Evolutionary conservation across 2,888 invertebrate species (phyloP).

Genomic region (Drosophila anomalipes): DNA sequence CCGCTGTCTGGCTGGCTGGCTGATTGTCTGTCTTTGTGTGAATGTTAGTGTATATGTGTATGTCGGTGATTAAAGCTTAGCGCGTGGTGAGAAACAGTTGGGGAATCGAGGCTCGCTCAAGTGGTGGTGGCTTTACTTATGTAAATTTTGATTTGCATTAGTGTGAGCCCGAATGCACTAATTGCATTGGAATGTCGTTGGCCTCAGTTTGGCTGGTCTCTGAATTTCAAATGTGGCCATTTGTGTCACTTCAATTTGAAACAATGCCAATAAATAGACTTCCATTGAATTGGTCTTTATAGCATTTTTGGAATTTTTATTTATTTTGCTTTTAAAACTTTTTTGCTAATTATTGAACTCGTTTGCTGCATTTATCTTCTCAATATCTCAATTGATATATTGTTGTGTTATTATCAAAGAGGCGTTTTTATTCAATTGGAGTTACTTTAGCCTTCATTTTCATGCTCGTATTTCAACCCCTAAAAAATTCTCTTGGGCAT

Average conservation of each 20-base stretch:
- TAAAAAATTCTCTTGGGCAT: conserved; percentile 43
- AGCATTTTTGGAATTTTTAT: background rate
- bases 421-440: conserved; percentile 49
- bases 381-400: conserved; percentile 1
- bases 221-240: conserved; percentile 53
- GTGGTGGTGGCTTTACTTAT: conserved; percentile 64
- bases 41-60: conserved; percentile 15
- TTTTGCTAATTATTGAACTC: background rate
- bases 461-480: conserved; percentile 47
- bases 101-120: conserved; percentile 43
- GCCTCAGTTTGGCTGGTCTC: conserved; percentile 29
- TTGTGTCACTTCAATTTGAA: conserved; percentile 62
- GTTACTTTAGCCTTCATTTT: conserved; percentile 40
- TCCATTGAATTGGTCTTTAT: background rate
- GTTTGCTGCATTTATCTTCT: background rate
- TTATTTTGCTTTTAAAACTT: background rate
- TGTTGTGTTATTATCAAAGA: conserved; percentile 17
- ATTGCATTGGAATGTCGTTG: conserved; percentile 64
- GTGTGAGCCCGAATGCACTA: conserved; percentile 33
- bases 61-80: conserved; percentile 72
- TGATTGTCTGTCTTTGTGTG: conserved; percentile 9
- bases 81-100: conserved; percentile 64
- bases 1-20: conserved; percentile 44
- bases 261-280: conserved; percentile 17
- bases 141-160: conserved; percentile 19